Conservation (phyloP, 2,113 vertebrate genomes). For the Physeter macrocephalus region DNA sequence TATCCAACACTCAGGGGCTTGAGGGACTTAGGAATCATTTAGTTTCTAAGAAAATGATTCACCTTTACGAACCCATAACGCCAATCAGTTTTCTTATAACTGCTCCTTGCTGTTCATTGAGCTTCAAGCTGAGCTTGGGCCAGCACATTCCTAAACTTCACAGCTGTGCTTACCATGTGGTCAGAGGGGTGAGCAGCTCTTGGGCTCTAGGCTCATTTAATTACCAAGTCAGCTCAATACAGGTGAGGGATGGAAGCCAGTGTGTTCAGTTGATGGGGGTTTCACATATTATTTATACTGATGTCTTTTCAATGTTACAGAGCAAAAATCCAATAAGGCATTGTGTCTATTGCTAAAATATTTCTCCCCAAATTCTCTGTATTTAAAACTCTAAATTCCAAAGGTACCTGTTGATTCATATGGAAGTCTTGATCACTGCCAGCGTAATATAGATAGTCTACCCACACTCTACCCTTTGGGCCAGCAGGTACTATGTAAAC, state of each 20-base stretch:
- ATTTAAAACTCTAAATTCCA: background rate
- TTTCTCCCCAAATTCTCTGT: background rate
- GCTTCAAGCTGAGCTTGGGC: background rate
- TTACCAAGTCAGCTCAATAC: background rate
- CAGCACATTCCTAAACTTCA: background rate
- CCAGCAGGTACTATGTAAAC: background rate
- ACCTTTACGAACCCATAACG: background rate
- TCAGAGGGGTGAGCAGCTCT: background rate
- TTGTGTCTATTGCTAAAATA: background rate
- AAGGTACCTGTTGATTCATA: background rate
- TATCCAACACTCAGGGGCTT: background rate
- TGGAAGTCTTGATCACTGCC: background rate
- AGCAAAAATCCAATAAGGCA: background rate
- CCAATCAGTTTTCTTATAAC: background rate
- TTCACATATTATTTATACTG: background rate
- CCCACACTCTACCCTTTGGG: background rate
- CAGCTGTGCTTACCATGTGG: background rate
- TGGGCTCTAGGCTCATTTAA: background rate
- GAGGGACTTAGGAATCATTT: background rate
- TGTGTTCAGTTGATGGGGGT: fast-evolving
- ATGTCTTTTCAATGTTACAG: background rate
- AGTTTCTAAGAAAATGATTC: background rate
- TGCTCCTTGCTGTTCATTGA: background rate
- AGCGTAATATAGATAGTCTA: background rate
- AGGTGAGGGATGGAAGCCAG: background rate